Conservation (phyloP, 2,888 invertebrate species). For the Cephus pulcher region DNA sequence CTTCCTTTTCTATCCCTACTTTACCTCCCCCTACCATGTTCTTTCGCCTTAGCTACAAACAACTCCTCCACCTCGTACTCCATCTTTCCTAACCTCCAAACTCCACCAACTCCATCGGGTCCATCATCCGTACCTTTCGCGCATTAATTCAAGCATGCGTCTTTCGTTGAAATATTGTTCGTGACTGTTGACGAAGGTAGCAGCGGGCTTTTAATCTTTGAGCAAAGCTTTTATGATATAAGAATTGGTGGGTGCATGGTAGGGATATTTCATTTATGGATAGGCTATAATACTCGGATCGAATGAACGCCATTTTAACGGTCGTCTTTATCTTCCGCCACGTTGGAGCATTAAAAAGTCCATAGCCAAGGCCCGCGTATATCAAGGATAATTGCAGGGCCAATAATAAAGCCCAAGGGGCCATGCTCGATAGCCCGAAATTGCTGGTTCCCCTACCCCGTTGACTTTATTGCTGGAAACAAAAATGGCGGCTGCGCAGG, state of each 20-base stretch:
- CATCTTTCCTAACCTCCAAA: not conserved
- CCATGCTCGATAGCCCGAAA: conserved; percentile 66
- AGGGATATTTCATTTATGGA: too few species aligned
- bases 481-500: conserved; percentile 46
- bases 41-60: conserved; percentile 4
- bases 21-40: conserved; percentile 11
- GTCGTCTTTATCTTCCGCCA: conserved; percentile 26
- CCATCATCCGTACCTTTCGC: not conserved
- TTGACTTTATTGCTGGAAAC: conserved; percentile 34
- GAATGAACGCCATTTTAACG: conserved; percentile 50
- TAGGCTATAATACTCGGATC: conserved; percentile 1
- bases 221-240: not conserved
- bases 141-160: not conserved
- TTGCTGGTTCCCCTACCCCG: conserved; percentile 64
- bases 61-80: conserved; percentile 3
- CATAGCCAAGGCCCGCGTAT: conserved; percentile 56
- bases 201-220: too few species aligned
- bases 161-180: not conserved
- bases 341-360: conserved; percentile 40
- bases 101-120: not conserved
- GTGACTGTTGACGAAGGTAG: not conserved
- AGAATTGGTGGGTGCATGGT: not conserved
- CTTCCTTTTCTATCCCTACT: conserved; percentile 14
- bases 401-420: conserved; percentile 66
- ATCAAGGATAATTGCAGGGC: conserved; percentile 66